Base-by-base conservation (phyloP, 2,113 vertebrate genomes). In the Ancistrus triradiatus region DNA sequence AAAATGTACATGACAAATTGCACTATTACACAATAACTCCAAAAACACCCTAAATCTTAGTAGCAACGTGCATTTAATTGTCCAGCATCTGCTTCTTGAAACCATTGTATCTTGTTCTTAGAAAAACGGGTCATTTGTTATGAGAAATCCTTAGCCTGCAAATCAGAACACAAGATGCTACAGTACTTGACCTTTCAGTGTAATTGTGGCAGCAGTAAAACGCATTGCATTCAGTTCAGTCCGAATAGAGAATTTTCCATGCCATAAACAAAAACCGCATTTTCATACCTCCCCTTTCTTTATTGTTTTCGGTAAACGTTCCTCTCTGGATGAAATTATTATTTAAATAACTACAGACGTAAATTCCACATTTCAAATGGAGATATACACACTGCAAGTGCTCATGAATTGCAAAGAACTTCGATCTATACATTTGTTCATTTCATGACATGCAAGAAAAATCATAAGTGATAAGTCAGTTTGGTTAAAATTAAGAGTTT, bases 131-230 rank as follows among this genome's bases (percentile, higher is more conserved):
- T 96, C 91, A 96, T 95, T 96, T 94, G 91, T 88, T 88, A 90
- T 89, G 88, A 89, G 91, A 90, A 97, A 95, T 95, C 92, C 93
- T 98, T 95, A 93, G 91, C 93, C 94, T 97, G 93, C 95, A 93
- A 91, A 93, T 90, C 92, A 87, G 88, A 92, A 92, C 90, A 91
- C 90, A 94, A 94, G 93, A 97, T 92, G 92, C 93, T 90, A 90
- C 94, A 95, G 95, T 95, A 97, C 95, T 98, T 98, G 95, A 98
- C 95, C 95, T 97, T 94, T 95, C 90, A 90, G 90, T 87, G 92
- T 95, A 95, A 97, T 97, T 94, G 95, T 94, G 88, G 91, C 90
- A 92, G 89, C 91, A 90, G 87, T 91, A 91, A 95, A 96, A 96
- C 89, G 91, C 92, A 86, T 91, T 87, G 89, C 88, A 93, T 98